Base-by-base conservation (phyloP, 2,113 vertebrate species). In the Athene cunicularia region DNA sequence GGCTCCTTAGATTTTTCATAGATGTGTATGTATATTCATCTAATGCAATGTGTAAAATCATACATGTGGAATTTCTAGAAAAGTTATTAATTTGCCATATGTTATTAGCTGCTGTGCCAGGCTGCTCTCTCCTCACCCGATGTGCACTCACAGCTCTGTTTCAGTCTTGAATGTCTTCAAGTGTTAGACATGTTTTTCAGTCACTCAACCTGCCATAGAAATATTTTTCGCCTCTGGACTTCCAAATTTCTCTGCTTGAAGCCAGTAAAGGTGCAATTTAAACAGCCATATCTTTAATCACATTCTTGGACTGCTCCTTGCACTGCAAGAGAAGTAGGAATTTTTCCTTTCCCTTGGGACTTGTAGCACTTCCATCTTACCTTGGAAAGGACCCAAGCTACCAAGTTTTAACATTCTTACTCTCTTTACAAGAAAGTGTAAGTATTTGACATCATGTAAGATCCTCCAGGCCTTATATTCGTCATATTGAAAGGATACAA, bases 341-440 rank as follows among this genome's bases (percentile, higher is more conserved):
- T 95, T 91, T 92, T 92, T 63, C 52, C 45, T 50, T 81, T 84
- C 64, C 33, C 7, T 1, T 72, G 55, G 32, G 68, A 91, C 43
- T 89, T 88, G 18, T 68, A 86, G 76, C 64, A 64, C 56, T 89
- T 95, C 43, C 49, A 59, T 81, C 83, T 91, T 89, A 81, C 22
- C 53, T 95, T 96, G 93, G 93, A 91, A 91, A 87, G 62, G 66
- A 84, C 58, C 33, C 88, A 91, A 91, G 24, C 37, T 32, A 93
- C 12, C 11, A 3, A 18, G 85, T 89, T 87, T 87, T 89, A 58
- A 62, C 56, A 71, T 94, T 95, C 75, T 88, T 93, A 19, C 23
- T 93, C 41, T 66, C 63, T 55, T 83, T 64, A 92, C 81, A 92
- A 91, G 59, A 33, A 88, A 66, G 37, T 50, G 41, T 75, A 33